Base-by-base conservation (phyloP, 2,113 vertebrate species). In the Myotis davidii region DNA sequence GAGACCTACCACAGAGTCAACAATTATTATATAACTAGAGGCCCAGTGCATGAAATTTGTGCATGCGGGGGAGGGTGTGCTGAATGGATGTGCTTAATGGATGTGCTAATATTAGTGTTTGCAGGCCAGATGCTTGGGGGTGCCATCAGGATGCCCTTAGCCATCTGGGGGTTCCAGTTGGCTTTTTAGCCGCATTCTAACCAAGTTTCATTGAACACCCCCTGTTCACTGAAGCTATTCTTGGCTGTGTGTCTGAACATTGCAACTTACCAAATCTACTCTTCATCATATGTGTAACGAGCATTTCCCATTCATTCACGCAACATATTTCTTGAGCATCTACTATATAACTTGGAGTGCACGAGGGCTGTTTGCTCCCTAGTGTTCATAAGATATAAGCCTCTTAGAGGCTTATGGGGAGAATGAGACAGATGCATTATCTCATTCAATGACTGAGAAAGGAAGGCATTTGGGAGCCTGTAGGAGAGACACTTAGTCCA, bases 61-160 rank as follows among this genome's bases (percentile, higher is more conserved):
- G 10, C 25, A 27, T 27, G 56, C 52, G 0, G 17, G 52, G 52
- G 17, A 5, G 6, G 18, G 54, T 0, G 23, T 25, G 9, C 56
- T 59, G 7, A 73, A 88, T 69, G 77, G 67, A 37, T 50, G 27
- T 85, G 56, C 67, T 91, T 95, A 64, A 88, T 72, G 69, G 69
- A 39, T 45, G 29, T 84, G 59, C 69, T 90, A n/a, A n/a, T 96
- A 85, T 65, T 0, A 1, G 29, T 27, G 9, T 34, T 86, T 48
- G 64, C 52, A 37, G 64, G 65, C 91, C 96, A 91, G 83, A 83
- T 89, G 84, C 70, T 27, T 11, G 21, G 48, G 83, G 83, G 64
- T 0, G 0, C 64, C 64, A 64, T 18, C 56, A 86, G 69, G 69
- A 77, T 91, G 83, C 23, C 56, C 37, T 70, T 50, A 6, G 69